These are phyloP conservation scores for Myotis yumanensis DNA, from an alignment of 2,113 vertebrate genomes.

Conservation along the genomic window DNA sequence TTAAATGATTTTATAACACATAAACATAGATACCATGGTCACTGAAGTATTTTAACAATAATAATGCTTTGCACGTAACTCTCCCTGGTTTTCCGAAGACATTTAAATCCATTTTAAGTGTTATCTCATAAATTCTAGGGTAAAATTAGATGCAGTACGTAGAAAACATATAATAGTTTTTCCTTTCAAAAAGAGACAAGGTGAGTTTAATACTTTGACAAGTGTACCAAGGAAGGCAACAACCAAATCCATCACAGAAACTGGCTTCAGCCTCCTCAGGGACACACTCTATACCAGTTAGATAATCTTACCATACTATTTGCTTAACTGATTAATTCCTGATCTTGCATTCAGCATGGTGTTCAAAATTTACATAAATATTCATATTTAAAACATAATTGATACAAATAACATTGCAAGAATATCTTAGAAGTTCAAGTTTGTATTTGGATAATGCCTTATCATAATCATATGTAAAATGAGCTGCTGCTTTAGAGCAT, in stretches of 20 bases:
- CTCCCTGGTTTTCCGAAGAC: not conserved
- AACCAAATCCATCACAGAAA: not conserved
- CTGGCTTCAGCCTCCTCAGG: not conserved
- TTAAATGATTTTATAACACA: not conserved
- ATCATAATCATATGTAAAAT: not conserved
- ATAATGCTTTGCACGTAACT: not conserved
- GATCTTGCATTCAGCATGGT: not conserved
- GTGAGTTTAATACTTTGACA: not conserved
- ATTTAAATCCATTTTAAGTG: slow-evolving; percentile 11
- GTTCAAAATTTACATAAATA: not conserved
- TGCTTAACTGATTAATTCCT: not conserved
- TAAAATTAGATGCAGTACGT: not conserved
- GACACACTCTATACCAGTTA: not conserved
- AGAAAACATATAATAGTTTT: not conserved
- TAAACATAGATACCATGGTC: not conserved
- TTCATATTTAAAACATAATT: not conserved
- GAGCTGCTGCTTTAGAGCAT: not conserved
- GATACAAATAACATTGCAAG: not conserved
- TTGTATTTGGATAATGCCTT: slow-evolving; percentile 18
- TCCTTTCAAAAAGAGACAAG: not conserved
- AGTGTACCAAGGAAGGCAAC: not conserved
- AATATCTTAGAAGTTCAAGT: not conserved
- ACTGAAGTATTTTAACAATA: slow-evolving; percentile 57
- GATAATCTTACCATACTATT: not conserved
- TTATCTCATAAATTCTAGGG: not conserved